Evolutionary conservation across 1,140 invertebrate species (phyloP), one percentile per base, ranked within the genome.

Genomic region (Bombus waltoni): DNA sequence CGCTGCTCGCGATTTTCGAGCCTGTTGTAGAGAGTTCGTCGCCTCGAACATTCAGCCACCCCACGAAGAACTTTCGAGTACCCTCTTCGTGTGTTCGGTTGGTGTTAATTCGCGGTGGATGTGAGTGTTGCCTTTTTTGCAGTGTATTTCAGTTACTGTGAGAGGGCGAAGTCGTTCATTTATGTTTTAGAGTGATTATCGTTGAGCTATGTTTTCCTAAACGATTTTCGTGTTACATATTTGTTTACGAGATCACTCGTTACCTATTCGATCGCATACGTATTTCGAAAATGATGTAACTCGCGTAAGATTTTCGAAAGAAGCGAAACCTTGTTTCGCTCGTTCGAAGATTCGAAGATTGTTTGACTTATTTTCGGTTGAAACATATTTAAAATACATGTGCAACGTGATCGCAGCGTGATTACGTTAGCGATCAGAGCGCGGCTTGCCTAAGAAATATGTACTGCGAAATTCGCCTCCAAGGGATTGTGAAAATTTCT

Each of bases 1-100:
- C 40, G 65, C 0, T 75, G 79, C 76, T 79, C 32, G 42, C 72
- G 66, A 84, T 72, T 73, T 73, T 73, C 72, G n/a, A 32, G 72
- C 72, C n/a, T 44, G 42, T 73, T 47, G n/a, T n/a, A 8, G 71
- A 72, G 73, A 75, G 47, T 57, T 75, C 73, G 42, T 75, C 73
- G 73, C 47, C 42, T 53, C n/a, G 44, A 35, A 74, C 44, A 35
- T 44, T 8, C 44, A 62, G 59, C 59, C 6, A 57, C 73, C 73
- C 73, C 47, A 35, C 74, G 18, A 35, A 59, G 53, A 76, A 28
- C 22, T 76, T 76, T 40, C n/a, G 53, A 76, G 74, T 42, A 59
- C 53, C 9, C 66, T 57, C 35, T 40, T 76, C 25, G 15, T 76
- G 74, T n/a, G 74, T 59, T 76, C 25, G 35, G 11, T 25, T 15